These are phyloP conservation scores for Willisornis vidua DNA, from an alignment of 2,113 vertebrate species.

Conservation along the genomic window DNA sequence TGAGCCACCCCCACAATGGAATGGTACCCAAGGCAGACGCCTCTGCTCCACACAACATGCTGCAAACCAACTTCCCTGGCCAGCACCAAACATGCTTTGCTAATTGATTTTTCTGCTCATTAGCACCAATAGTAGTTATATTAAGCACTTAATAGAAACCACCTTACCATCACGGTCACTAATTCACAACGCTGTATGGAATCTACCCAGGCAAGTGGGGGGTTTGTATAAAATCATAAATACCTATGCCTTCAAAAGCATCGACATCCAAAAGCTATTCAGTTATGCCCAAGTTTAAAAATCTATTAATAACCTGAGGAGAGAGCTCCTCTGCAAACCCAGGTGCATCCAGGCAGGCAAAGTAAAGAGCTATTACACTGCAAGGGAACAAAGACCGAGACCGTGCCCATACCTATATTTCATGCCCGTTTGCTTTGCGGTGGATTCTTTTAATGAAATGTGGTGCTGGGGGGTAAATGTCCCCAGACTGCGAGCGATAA, in stretches of 20 bases:
- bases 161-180: background rate
- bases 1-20: background rate
- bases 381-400: background rate
- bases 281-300: background rate
- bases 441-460: constrained; percentile 98
- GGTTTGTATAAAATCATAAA: background rate
- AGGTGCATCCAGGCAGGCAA: constrained; percentile 4
- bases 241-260: background rate
- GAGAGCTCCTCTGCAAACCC: background rate
- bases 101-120: background rate
- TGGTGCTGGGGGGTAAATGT: constrained; percentile 95
- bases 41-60: background rate
- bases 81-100: background rate
- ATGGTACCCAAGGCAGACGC: background rate
- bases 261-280: background rate
- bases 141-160: background rate
- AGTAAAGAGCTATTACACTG: background rate
- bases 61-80: constrained; percentile 1
- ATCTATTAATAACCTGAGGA: background rate
- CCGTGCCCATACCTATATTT: constrained; percentile 92
- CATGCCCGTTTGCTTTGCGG: constrained; percentile 98
- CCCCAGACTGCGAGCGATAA: constrained; percentile 96
- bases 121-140: background rate
- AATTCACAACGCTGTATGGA: background rate
- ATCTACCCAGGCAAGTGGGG: background rate